Base-by-base conservation (phyloP, 2,888 invertebrate species). In the Euclidia mi region DNA sequence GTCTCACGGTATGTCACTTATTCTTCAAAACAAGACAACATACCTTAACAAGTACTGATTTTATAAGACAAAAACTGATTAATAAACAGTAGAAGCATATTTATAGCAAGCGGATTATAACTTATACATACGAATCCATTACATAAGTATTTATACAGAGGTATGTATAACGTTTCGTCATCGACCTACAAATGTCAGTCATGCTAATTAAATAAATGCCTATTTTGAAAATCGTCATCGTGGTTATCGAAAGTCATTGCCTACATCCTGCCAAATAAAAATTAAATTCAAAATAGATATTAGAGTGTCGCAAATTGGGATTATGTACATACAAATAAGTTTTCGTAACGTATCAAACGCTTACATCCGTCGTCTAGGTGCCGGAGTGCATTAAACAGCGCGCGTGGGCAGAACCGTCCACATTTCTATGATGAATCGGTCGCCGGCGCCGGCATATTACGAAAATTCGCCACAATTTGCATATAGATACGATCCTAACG, bases 391-490 rank as follows among this genome's bases (percentile, higher is more conserved):
- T 90, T 88, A 85, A 87, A 88, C 79, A 79, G 64, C 44, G 66
- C 65, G 91, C 92, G 94, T 94, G 91, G 94, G 94, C 84, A 61
- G 90, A 81, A 84, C 86, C 90, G 92, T 92, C 92, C 90, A 91
- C 92, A 91, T 92, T 90, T 88, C 88, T 90, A 92, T 94, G 94
- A 94, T 93, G 92, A 87, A 94, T 93, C 88, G 93, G 83, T 85
- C 84, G 76, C 82, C 80, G 83, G 84, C 84, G 84, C 83, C 81
- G 79, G 78, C 75, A 78, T 75, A 87, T 93, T 92, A 90, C 92
- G 91, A 92, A 94, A 94, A 91, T 90, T 90, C 86, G 79, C 85
- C 75, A 81, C 86, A 87, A 91, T 92, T 92, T 91, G 87, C 91
- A 91, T 90, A 89, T 73, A 87, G 88, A 90, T 91, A 89, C 81